Evolutionary conservation across 2,113 vertebrate species (phyloP), one percentile per base, ranked within the genome.

Genomic region (Dasyornis broadbenti): DNA sequence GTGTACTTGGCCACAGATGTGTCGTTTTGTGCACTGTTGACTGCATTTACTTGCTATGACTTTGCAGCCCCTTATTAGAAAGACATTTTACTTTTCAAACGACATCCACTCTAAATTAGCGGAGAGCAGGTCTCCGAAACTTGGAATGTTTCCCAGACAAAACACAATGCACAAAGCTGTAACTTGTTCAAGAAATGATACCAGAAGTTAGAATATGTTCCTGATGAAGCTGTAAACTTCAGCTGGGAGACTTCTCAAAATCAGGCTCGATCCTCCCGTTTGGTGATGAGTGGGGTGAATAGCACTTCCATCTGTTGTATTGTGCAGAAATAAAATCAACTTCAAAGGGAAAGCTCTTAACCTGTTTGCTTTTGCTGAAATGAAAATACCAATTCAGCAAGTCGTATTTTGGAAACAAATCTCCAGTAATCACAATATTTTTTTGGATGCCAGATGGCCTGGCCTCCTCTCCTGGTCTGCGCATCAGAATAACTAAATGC

Each of bases 151-250:
- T 82, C 80, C 86, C 64, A 75, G 83, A 68, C 21, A 71, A 44
- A 73, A 56, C 56, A 94, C 64, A 90, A 80, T 83, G 68, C 42
- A 81, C 56, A 81, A 86, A 90, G 49, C 68, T 75, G 7, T 10
- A 81, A 71, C 52, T 75, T 75, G 45, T 63, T 86, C 53, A 78
- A 60, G 71, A 81, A 89, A 91, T 52, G 3, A 83, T 63, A 70
- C 10, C 39, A 82, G 37, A 83, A 95, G 23, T 92, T 80, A 59
- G 59, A 86, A 35, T 50, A 78, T 66, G 39, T 56, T 89, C 76
- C 66, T 90, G 68, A 93, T 94, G 64, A 89, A 93, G 76, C 60
- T 83, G 71, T 93, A 81, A 90, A 81, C 45, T 83, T 95, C 53
- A 72, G 39, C 86, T 52, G 63, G 71, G 80, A 87, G 45, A 65